A percentile compares a stretch with the other conserved stretches of the same genome.
Evolutionary conservation across 2,797 vertebrate species (phyloP).

Genomic region (Brachymystax lenok): DNA sequence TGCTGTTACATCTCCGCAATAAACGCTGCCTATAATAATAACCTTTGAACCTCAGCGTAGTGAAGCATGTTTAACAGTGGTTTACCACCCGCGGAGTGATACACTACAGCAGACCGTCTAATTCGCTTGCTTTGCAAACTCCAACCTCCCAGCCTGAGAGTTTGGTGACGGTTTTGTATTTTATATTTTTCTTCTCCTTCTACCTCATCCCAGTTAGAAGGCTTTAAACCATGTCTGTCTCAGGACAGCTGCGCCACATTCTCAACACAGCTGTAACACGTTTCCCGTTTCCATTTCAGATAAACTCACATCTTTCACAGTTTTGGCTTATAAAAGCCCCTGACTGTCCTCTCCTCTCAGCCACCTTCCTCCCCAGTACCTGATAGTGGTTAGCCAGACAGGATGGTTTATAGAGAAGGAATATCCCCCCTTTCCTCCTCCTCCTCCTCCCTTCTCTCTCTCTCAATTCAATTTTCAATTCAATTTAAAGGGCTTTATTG

Average conservation of each 20-base stretch:
- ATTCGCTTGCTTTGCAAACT: slow-evolving; percentile 66
- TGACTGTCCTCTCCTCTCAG: slow-evolving; percentile 54
- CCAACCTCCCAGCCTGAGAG: slow-evolving; percentile 18
- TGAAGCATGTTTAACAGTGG: slow-evolving; percentile 48
- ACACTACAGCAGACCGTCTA: slow-evolving; percentile 48
- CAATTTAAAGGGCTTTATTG: too few species aligned
- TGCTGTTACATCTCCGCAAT: slow-evolving; percentile 35
- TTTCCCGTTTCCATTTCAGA: slow-evolving; percentile 79
- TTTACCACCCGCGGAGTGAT: slow-evolving; percentile 58
- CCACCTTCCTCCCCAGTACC: slow-evolving; percentile 38
- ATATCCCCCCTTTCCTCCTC: neutral
- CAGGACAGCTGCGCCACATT: slow-evolving; percentile 76
- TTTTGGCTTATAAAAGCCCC: slow-evolving; percentile 58
- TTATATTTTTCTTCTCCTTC: slow-evolving; percentile 16
- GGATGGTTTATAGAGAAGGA: slow-evolving; percentile 23
- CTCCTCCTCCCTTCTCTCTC: neutral
- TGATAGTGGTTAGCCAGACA: slow-evolving; percentile 46
- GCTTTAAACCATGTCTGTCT: slow-evolving; percentile 66
- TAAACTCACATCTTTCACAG: slow-evolving; percentile 73
- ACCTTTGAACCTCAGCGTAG: slow-evolving; percentile 53
- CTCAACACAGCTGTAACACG: slow-evolving; percentile 76
- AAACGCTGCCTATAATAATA: slow-evolving; percentile 49
- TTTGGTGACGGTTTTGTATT: slow-evolving; percentile 30
- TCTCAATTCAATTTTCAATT: too few species aligned
- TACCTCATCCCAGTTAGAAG: slow-evolving; percentile 51